Base-by-base conservation (phyloP, 2,113 vertebrate genomes). In the Nothoprocta perdicaria region DNA sequence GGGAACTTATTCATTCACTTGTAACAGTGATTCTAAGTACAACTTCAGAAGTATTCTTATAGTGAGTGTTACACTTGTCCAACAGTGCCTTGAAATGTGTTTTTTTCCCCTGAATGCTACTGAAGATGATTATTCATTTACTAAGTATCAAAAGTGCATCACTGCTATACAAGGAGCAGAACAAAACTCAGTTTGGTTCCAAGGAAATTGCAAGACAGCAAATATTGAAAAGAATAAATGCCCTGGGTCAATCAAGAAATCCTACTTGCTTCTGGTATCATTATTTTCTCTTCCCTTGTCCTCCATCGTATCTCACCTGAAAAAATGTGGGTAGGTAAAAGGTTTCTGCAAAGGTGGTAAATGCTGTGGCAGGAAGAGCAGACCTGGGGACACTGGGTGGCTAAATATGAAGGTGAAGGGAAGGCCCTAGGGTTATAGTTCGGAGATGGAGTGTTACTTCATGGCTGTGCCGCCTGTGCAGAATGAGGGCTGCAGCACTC, bases 101-200 rank as follows among this genome's bases (percentile, higher is more conserved):
- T 79, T 33, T 76, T 71, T 31, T 3, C 8, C 9, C 17, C 62
- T 60, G 50, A 93, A 94, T 55, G 43, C 6, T 77, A 24, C 27
- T 77, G 68, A 92, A 94, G 93, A 93, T 85, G 9, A 33, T 80
- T 84, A 90, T 80, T 84, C 15, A 67, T 94, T 87, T 94, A 85
- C 85, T 77, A 85, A 93, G 68, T 72, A 62, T 55, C 86, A 89
- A 63, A 87, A 93, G 72, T 85, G 57, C 31, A 58, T 89, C 84
- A 55, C 17, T 82, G 67, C n/a, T 74, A 45, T 38, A 67, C 10
- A 55, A 82, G 81, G 45, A 93, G 41, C 38, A 85, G 84, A 89
- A 16, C 67, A 86, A 72, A 76, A 67, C 50, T 74, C 55, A 22
- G n/a, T 90, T 86, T 87, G 79, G 68, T 86, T 92, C 72, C 68